Percentiles rank a stretch among this genome's conserved stretches.
Conservation (phyloP, 2,797 vertebrate genomes). For the Rhabdophis nuchalis region DNA sequence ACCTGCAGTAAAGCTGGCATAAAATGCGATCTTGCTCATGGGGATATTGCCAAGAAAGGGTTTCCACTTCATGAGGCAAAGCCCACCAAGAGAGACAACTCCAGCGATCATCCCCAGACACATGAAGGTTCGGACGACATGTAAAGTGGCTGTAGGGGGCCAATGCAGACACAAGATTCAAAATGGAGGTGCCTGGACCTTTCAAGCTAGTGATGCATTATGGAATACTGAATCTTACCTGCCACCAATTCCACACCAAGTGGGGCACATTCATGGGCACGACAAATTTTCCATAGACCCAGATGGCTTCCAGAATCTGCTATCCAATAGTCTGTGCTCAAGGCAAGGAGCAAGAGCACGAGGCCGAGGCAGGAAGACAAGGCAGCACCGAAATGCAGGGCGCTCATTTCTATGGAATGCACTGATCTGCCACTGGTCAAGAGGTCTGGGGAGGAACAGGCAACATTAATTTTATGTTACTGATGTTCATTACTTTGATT, state of each 20-base stretch:
- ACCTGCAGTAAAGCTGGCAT: neutral
- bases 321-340: neutral
- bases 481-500: no score
- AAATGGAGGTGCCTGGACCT: neutral
- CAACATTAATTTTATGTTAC: no score
- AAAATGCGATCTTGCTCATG: neutral
- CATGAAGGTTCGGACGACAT: neutral
- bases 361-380: neutral
- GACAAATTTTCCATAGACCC: neutral
- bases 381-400: neutral
- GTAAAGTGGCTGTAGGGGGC: fast-evolving
- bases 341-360: neutral
- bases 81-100: neutral
- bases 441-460: no score
- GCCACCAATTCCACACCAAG: fast-evolving
- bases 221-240: neutral
- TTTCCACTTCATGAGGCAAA: fast-evolving
- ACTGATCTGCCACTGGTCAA: no score
- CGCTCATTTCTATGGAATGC: neutral
- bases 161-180: neutral
- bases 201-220: neutral
- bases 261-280: fast-evolving
- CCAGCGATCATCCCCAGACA: neutral
- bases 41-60: neutral
- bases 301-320: fast-evolving